Evolutionary conservation across 1,140 invertebrate species (phyloP).

Genomic region (Artemia franciscana): DNA sequence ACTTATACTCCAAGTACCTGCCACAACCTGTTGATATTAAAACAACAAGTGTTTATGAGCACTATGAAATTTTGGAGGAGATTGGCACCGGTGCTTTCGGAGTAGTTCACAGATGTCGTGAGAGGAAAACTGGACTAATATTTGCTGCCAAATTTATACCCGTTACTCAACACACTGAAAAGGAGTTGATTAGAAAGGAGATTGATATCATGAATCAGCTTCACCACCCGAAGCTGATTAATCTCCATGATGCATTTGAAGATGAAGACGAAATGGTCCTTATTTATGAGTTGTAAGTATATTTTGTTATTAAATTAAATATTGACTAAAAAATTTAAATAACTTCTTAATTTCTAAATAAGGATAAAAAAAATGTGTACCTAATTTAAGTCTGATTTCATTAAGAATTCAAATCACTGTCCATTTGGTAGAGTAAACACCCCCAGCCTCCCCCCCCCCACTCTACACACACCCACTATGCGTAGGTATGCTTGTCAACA

Average conservation of each 20-base stretch:
- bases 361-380: too few relatives aligned
- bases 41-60: slow-evolving; percentile 79
- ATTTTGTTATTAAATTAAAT: neutral
- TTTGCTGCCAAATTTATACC: slow-evolving; percentile 99
- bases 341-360: too few relatives aligned
- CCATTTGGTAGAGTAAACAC: neutral
- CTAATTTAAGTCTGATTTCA: neutral
- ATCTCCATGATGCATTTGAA: slow-evolving; percentile 95
- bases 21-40: slow-evolving; percentile 92
- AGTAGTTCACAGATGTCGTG: slow-evolving; percentile 88
- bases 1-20: slow-evolving; percentile 88
- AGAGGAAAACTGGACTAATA: slow-evolving; percentile 81
- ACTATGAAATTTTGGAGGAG: slow-evolving; percentile 96
- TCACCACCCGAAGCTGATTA: slow-evolving; percentile 90
- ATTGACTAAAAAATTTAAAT: neutral
- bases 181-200: slow-evolving; percentile 87
- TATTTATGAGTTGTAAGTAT: slow-evolving; percentile 90
- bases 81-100: slow-evolving; percentile 97
- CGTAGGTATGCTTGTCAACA: too few relatives aligned
- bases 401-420: neutral
- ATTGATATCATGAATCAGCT: slow-evolving; percentile 98
- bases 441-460: too few relatives aligned
- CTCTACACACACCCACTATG: too few relatives aligned
- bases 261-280: slow-evolving; percentile 98
- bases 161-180: slow-evolving; percentile 80